Conservation (phyloP, 2,888 invertebrate genomes). For the Acrobasis consociella region DNA sequence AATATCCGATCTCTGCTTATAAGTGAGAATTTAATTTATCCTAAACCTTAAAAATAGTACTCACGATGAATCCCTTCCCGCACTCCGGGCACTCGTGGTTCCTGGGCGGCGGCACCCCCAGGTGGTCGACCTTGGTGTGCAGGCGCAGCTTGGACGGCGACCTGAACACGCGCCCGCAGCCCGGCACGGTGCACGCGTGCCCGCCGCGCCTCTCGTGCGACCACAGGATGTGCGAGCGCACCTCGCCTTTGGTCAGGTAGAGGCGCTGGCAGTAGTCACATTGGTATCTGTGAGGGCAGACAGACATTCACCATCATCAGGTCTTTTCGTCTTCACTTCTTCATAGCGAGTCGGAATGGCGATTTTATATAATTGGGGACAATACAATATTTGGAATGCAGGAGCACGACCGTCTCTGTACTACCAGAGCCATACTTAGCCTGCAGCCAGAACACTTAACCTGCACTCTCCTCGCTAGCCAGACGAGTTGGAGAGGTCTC, state of each 20-base stretch:
- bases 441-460: no score
- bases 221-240: constrained; percentile 56
- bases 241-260: constrained; percentile 56
- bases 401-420: no score
- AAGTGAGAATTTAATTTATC: no score
- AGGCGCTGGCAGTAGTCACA: constrained; percentile 53
- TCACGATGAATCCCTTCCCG: constrained; percentile 49
- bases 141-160: constrained; percentile 44
- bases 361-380: no score
- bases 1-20: no score
- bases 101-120: constrained; percentile 35
- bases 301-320: no score
- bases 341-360: no score
- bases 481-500: no score
- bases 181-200: constrained; percentile 39
- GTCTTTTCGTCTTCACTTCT: no score
- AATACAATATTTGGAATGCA: no score
- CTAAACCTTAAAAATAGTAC: neutral
- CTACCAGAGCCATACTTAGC: no score
- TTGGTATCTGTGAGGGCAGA: constrained; percentile 46
- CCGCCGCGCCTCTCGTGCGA: constrained; percentile 45
- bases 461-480: no score
- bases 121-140: constrained; percentile 40
- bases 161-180: constrained; percentile 53
- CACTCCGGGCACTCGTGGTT: constrained; percentile 44